Base-by-base conservation (phyloP, 2,797 vertebrate species). In the Sebastes nivosus region DNA sequence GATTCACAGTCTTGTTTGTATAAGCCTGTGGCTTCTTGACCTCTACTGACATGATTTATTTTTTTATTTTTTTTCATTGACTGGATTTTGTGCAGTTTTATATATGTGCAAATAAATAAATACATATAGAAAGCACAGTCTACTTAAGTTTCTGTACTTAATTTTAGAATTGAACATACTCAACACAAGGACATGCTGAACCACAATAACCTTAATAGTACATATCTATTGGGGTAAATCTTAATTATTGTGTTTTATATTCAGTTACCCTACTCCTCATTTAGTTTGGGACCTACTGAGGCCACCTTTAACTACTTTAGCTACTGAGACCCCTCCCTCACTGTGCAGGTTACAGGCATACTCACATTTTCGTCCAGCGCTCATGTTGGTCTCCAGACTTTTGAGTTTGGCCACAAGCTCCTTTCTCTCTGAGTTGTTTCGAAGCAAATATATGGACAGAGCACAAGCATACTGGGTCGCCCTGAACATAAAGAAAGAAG, bases 341-440 rank as follows among this genome's bases (percentile, higher is more conserved):
- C 22, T 34, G 6, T 8, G 10, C 6, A 42, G 94, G 94, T 5
- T 4, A 3, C 3, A 64, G 5, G 27, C 6, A 52, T 73, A 97
- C 98, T 98, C 95, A 99, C 98, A 88, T 95, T 98, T 99, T 75
- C 98, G 95, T 86, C 98, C 98, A 77, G 96, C 92, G 75, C 97
- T 99, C 97, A 99, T 96, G 95, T 93, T 96, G 57, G 95, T 91
- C 86, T 99, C 98, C 95, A 99, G 86, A 71, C 91, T 94, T 93
- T 95, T 95, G 67, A 99, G 96, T 87, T 97, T 98, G 80, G 81
- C 88, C 89, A 96, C 87, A 75, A 98, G 87, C 60, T 95, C 93
- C 90, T 96, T 95, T 81, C 86, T 97, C 57, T 85, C 93, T 2
- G 94, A 52, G 38, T 95, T 94, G 90, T 91, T 95, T 88, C 97